Conservation (phyloP, 1,140 invertebrate species). For the Heliconius eleuchia region DNA sequence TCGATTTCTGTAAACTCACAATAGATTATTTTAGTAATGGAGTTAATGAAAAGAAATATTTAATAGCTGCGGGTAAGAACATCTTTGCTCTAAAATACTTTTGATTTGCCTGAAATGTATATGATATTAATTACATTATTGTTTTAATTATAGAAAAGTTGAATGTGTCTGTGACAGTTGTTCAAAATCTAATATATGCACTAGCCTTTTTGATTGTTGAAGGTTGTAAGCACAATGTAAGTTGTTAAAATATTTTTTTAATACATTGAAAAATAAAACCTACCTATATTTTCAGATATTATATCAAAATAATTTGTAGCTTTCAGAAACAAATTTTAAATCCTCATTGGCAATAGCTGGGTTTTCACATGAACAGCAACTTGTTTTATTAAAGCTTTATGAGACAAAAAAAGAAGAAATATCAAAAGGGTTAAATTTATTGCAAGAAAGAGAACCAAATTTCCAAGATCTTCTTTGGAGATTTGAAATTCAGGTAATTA, state of each 20-base stretch:
- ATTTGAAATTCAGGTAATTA: constrained; percentile 70
- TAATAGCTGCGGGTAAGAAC: constrained; percentile 80
- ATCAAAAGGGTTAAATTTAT: constrained; percentile 56
- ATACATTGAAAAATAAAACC: background rate
- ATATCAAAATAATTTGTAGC: constrained; percentile 45
- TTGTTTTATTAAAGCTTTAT: constrained; percentile 68
- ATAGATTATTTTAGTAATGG: constrained; percentile 84
- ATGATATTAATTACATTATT: background rate
- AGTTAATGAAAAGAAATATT: constrained; percentile 82
- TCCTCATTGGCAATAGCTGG: constrained; percentile 70
- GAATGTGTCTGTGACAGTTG: constrained; percentile 45
- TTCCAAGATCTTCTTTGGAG: constrained; percentile 71
- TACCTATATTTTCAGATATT: background rate
- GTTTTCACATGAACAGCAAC: constrained; percentile 66
- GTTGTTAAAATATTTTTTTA: constrained; percentile 41
- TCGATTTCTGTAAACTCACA: constrained; percentile 85
- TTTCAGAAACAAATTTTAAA: constrained; percentile 69
- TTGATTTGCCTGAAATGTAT: background rate
- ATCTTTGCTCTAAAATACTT: background rate
- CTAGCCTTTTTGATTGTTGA: constrained; percentile 70
- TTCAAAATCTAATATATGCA: constrained; percentile 70
- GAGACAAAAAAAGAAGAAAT: constrained; percentile 62
- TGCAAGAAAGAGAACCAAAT: constrained; percentile 61
- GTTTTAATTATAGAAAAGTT: constrained; percentile 65
- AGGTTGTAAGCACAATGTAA: constrained; percentile 72